phyloP scores from a whole-genome alignment of 1,140 invertebrate species.

The Vanessa atalanta region DNA sequence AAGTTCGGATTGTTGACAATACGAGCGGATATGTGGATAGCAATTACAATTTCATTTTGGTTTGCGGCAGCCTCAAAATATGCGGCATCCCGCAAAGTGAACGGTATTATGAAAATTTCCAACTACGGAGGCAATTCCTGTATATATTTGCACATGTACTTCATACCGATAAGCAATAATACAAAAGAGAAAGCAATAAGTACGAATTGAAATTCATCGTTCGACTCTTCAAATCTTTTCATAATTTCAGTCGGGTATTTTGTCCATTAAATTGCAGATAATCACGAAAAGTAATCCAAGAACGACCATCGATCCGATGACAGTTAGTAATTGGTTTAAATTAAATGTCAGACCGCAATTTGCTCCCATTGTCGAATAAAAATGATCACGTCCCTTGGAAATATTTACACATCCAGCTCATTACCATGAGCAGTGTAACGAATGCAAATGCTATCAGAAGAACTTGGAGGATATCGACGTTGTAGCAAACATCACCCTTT shows the following conservation, averaged over 20 bases:
- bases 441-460: conserved; percentile 59
- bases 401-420: conserved; percentile 70
- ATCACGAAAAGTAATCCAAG: conserved; percentile 45
- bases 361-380: conserved; percentile 13
- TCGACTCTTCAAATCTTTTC: neutral
- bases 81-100: conserved; percentile 30
- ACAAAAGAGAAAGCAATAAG: conserved; percentile 47
- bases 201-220: conserved; percentile 34
- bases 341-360: conserved; percentile 25
- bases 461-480: conserved; percentile 55
- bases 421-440: conserved; percentile 54
- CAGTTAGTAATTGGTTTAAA: conserved; percentile 40
- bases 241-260: conserved; percentile 10
- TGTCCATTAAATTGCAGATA: conserved; percentile 37
- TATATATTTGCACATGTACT: conserved; percentile 46
- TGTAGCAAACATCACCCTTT: conserved; percentile 38
- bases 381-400: conserved; percentile 47
- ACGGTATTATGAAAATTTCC: conserved; percentile 28
- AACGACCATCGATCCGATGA: conserved; percentile 45
- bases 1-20: conserved; percentile 31
- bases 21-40: conserved; percentile 26
- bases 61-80: conserved; percentile 40
- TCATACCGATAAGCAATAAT: conserved; percentile 46
- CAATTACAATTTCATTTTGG: conserved; percentile 37
- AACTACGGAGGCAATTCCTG: conserved; percentile 27